phyloP scores from a whole-genome alignment of 2,113 vertebrate species.

The Malurus cyaneus region DNA sequence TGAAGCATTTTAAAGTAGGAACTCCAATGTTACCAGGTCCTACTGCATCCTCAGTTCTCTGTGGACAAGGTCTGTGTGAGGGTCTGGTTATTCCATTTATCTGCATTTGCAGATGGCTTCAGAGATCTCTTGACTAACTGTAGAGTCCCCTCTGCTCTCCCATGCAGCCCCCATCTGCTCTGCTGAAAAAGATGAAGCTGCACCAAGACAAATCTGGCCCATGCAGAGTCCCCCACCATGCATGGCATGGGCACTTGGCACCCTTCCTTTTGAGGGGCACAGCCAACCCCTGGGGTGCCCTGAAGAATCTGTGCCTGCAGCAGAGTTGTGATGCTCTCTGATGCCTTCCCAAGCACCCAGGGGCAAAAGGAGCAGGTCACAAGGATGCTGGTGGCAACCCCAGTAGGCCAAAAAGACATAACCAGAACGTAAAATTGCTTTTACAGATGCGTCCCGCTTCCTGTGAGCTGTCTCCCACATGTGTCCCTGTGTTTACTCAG shows the following conservation, averaged over 20 bases:
- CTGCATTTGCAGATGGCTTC: background rate
- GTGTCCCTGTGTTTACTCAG: rapidly evolving
- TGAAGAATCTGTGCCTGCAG: background rate
- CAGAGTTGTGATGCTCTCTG: background rate
- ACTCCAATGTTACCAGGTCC: background rate
- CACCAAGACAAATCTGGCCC: background rate
- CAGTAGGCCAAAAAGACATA: background rate
- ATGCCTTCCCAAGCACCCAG: background rate
- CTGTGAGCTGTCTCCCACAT: background rate
- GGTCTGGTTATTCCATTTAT: background rate
- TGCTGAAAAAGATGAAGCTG: background rate
- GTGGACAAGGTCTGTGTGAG: rapidly evolving
- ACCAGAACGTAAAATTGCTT: background rate
- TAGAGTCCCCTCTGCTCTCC: background rate
- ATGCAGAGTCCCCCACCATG: rapidly evolving
- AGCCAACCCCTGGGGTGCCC: background rate
- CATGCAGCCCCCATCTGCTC: background rate
- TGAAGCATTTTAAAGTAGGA: background rate
- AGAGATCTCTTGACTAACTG: background rate
- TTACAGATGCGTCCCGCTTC: rapidly evolving
- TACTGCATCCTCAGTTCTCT: background rate
- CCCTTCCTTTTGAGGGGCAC: background rate
- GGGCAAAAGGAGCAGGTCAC: background rate
- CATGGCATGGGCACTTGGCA: background rate
- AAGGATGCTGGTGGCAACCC: background rate